These are phyloP conservation scores for Rhabdophis nuchalis DNA, from an alignment of 2,797 vertebrate genomes.

Conservation along the genomic window DNA sequence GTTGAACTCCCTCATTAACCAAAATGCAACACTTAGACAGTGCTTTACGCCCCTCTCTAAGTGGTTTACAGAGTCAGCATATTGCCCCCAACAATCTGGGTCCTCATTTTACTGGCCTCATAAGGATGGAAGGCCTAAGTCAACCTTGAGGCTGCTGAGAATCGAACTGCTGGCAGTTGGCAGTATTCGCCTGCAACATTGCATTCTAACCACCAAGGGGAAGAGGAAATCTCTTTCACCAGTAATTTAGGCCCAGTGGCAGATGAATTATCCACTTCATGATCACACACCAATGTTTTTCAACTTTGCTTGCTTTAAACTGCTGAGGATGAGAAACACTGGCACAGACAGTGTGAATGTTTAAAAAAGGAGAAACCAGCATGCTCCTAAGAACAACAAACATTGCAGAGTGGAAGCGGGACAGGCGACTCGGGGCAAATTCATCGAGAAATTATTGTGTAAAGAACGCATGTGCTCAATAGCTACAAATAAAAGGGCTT, in stretches of 20 bases:
- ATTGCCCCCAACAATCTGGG: not conserved
- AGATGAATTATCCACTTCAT: not conserved
- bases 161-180: not conserved
- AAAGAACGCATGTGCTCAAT: not conserved
- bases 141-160: not conserved
- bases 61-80: not conserved
- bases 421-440: not conserved
- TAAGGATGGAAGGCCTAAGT: not conserved
- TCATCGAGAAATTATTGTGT: not conserved
- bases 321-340: not conserved
- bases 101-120: not conserved
- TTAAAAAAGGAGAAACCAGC: not conserved
- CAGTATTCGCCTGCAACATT: not conserved
- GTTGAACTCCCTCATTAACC: too few species aligned
- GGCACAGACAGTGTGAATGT: not conserved
- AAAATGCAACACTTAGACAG: too few species aligned
- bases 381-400: not conserved
- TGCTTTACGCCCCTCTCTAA: not conserved
- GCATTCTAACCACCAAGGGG: not conserved
- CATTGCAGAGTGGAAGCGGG: not conserved
- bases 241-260: not conserved
- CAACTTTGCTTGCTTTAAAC: not conserved
- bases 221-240: not conserved
- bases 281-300: not conserved
- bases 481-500: not conserved